phyloP scores from a whole-genome alignment of 2,113 vertebrate genomes.

The Rhabdornis inornatus region DNA sequence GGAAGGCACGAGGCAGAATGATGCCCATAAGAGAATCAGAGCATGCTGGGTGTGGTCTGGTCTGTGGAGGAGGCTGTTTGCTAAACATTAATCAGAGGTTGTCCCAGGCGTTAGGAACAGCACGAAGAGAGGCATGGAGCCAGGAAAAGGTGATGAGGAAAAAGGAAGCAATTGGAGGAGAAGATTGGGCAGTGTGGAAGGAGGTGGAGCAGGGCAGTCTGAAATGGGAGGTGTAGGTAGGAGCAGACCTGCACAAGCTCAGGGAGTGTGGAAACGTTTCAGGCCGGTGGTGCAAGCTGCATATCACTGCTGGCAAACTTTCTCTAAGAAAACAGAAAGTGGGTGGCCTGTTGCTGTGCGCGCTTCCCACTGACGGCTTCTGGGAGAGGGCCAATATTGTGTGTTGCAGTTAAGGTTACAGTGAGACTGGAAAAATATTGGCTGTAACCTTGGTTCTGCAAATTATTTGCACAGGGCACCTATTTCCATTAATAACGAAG shows the following conservation, averaged over 20 bases:
- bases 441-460: neutral
- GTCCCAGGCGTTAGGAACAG: neutral
- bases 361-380: neutral
- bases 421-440: slow-evolving; percentile 30
- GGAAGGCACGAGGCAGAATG: neutral
- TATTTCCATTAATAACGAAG: neutral
- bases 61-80: neutral
- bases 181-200: neutral
- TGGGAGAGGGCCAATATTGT: slow-evolving; percentile 41
- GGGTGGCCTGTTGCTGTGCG: slow-evolving; percentile 50
- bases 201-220: neutral
- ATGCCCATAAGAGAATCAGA: neutral
- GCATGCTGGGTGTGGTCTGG: neutral
- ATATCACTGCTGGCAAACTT: slow-evolving; percentile 52
- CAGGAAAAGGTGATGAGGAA: slow-evolving; percentile 19
- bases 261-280: slow-evolving; percentile 25
- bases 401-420: slow-evolving; percentile 42
- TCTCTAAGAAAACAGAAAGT: slow-evolving; percentile 51
- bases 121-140: neutral
- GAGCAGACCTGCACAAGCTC: neutral
- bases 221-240: neutral
- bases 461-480: slow-evolving; percentile 11
- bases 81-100: slow-evolving; percentile 51
- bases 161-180: neutral
- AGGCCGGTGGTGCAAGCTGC: slow-evolving; percentile 47